Evolutionary conservation across 2,888 invertebrate genomes (phyloP).

Genomic region (Eupithecia subfuscata): DNA sequence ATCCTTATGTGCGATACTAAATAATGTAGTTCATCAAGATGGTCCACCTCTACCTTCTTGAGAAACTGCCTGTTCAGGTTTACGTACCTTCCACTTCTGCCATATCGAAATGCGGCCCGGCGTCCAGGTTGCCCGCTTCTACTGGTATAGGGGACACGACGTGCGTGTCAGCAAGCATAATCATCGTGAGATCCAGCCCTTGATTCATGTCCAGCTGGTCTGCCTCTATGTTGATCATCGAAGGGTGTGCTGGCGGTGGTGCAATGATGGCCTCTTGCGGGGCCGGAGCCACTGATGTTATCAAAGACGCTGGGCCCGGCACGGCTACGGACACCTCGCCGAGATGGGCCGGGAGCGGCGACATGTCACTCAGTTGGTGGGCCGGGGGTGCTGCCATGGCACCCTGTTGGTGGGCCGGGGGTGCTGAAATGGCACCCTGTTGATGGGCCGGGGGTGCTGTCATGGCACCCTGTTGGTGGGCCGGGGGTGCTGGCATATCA

Average conservation of each 20-base stretch:
- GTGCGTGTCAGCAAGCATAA: neutral
- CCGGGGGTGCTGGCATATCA: neutral
- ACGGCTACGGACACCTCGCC: neutral
- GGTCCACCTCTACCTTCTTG: neutral
- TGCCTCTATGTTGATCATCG: neutral
- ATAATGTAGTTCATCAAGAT: neutral
- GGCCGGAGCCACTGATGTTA: too few species aligned
- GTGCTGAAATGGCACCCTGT: too few species aligned
- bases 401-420: too few species aligned
- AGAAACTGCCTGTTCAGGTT: neutral
- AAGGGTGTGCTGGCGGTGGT: conserved; percentile 50
- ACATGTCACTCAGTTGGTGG: too few species aligned
- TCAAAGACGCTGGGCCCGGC: too few species aligned
- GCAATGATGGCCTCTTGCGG: conserved; percentile 50
- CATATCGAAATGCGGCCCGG: neutral
- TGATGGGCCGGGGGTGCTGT: too few species aligned
- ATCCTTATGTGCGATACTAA: neutral
- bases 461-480: neutral
- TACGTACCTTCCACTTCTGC: neutral
- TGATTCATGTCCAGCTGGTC: neutral
- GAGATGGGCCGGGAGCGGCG: too few species aligned
- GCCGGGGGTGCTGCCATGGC: too few species aligned
- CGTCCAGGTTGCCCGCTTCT: neutral
- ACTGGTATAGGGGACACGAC: neutral
- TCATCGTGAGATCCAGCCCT: neutral